Conservation (phyloP, 2,888 invertebrate species). For the Acleris holmiana region DNA sequence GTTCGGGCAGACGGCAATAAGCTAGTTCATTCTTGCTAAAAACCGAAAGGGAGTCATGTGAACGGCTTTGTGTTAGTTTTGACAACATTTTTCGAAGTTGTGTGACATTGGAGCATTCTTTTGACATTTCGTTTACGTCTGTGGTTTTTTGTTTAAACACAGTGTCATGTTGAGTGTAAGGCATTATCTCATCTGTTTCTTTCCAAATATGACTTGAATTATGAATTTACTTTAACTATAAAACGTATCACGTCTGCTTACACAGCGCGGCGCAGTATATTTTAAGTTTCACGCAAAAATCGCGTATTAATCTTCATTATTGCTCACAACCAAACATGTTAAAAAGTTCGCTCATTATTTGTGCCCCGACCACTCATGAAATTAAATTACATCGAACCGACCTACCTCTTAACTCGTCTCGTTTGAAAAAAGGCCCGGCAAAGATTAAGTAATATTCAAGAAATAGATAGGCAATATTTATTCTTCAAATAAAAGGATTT, state of each 20-base stretch:
- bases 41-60: conserved; percentile 4
- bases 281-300: too few species aligned
- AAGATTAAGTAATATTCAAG: conserved; percentile 42
- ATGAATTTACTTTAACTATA: too few species aligned
- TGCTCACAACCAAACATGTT: conserved; percentile 10
- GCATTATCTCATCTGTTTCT: too few species aligned
- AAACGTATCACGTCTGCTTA: too few species aligned
- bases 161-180: too few species aligned
- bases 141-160: not conserved
- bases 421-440: conserved; percentile 59
- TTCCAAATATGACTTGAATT: too few species aligned
- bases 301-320: conserved; percentile 9
- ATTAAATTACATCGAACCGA: conserved; percentile 37
- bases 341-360: conserved; percentile 30
- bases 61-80: conserved; percentile 9
- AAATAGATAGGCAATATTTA: not conserved
- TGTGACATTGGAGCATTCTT: not conserved
- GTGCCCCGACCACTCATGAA: conserved; percentile 29
- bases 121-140: not conserved
- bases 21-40: conserved; percentile 14
- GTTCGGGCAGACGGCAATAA: conserved; percentile 56
- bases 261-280: too few species aligned
- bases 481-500: not conserved
- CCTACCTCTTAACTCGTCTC: conserved; percentile 59
- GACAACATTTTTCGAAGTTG: not conserved